Percentiles rank a stretch among this genome's conserved stretches.
phyloP scores from a whole-genome alignment of 2,797 vertebrate genomes.

The Pangasius macronema region DNA sequence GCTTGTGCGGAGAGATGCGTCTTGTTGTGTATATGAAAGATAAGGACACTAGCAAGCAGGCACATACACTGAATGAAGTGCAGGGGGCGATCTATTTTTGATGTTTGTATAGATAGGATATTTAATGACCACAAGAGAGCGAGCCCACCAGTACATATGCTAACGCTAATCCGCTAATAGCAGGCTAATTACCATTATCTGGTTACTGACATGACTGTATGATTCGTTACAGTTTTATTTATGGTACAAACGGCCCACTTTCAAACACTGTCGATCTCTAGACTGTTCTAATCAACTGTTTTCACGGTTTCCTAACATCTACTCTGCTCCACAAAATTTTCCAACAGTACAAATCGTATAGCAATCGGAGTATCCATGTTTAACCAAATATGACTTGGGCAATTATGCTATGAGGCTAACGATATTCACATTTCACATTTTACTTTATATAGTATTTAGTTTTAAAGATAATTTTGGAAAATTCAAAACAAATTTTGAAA shows the following conservation, averaged over 20 bases:
- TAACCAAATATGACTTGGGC: too few relatives aligned
- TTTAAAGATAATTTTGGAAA: neutral
- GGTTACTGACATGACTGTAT: neutral
- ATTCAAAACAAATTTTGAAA: neutral
- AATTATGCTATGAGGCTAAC: too few relatives aligned
- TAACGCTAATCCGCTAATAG: conserved; percentile 2
- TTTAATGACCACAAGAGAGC: conserved; percentile 56
- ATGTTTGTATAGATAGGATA: conserved; percentile 57
- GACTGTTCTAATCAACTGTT: neutral
- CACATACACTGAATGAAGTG: conserved; percentile 40
- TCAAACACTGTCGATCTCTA: neutral
- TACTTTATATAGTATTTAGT: neutral
- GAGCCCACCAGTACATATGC: neutral
- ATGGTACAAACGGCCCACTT: neutral
- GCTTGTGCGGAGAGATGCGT: conserved; percentile 21
- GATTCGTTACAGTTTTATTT: neutral
- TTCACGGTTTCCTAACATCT: too few relatives aligned
- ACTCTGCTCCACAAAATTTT: too few relatives aligned
- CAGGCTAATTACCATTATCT: neutral
- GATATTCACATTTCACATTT: neutral
- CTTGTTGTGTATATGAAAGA: conserved; percentile 27
- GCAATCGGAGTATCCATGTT: too few relatives aligned
- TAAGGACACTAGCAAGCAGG: conserved; percentile 38
- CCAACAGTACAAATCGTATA: too few relatives aligned
- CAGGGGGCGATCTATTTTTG: conserved; percentile 44